phyloP scores from a whole-genome alignment of 2,113 vertebrate genomes.

The cattle (Bos taurus) region ARS-UCD2.0 NC_037356.1:24186001-24186500 shows the following conservation, averaged over 20 bases:
- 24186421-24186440: not conserved
- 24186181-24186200: not conserved
- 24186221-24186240: not conserved
- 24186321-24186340: not conserved
- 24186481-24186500: not conserved
- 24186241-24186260: not conserved
- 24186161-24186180: not conserved
- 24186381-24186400: not conserved
- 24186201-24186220: not conserved
- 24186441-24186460: not conserved
- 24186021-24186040: not conserved
- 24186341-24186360: not conserved
- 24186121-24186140: not conserved
- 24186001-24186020: not conserved
- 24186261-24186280: not conserved
- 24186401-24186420: not conserved
- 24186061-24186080: not conserved
- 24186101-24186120: not conserved
- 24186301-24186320: not conserved
- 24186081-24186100: not conserved
- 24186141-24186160: not conserved
- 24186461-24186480: not conserved
- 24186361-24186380: not conserved
- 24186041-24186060: constrained; percentile 11
- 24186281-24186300: not conserved